These are phyloP conservation scores for Orthonyx spaldingii DNA, from an alignment of 2,113 vertebrate genomes.

Conservation along the genomic window DNA sequence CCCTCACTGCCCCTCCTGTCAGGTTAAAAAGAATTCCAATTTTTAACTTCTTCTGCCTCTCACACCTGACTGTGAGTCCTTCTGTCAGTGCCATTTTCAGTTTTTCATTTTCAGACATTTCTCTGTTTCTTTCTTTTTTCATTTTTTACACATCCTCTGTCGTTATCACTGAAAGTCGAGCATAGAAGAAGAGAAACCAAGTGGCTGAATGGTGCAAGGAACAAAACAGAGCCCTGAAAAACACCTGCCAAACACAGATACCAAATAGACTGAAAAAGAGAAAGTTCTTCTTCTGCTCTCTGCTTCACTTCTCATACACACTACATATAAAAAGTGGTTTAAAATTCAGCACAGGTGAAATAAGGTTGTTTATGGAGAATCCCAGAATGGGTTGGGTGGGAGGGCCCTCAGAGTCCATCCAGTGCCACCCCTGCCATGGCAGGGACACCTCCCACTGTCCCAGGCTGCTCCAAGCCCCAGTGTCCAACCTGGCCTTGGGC, in stretches of 20 bases:
- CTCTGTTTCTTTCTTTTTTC: too few species aligned
- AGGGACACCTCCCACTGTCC: too few species aligned
- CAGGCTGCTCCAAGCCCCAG: too few species aligned
- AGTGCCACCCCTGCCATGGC: background rate
- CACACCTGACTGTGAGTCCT: background rate
- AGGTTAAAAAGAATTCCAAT: background rate
- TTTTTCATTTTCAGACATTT: too few species aligned
- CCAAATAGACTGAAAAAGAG: background rate
- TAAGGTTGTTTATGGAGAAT: background rate
- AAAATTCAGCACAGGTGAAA: background rate
- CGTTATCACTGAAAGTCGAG: background rate
- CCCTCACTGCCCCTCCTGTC: background rate
- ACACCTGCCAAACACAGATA: background rate
- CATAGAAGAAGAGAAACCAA: background rate
- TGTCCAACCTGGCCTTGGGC: background rate
- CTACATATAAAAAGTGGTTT: background rate
- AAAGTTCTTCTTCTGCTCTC: background rate
- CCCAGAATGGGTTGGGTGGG: background rate
- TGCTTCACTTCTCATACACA: background rate
- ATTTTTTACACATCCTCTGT: background rate
- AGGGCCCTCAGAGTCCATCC: fast-evolving
- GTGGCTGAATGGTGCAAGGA: background rate
- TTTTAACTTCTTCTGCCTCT: background rate
- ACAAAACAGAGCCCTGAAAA: background rate
- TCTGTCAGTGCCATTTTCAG: background rate